Base-by-base conservation (phyloP, 1,140 invertebrate genomes). In the Planococcus citri region DNA sequence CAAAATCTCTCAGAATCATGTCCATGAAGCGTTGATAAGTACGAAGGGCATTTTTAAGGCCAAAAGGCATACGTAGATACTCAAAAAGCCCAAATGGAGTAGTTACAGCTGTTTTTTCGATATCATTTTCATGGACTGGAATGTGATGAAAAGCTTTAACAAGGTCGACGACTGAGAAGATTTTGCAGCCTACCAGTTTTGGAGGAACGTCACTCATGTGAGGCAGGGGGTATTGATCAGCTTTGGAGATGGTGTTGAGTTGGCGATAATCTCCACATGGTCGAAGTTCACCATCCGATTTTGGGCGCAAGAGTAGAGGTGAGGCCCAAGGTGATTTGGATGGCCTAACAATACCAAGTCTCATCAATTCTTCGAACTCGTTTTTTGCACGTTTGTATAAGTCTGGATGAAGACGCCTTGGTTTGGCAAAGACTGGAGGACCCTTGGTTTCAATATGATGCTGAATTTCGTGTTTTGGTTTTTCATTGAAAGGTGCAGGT, bases 251-350 rank as follows among this genome's bases (percentile, higher is more conserved):
- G 0, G 73, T 51, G 72, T 83, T 84, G 0, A 83, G 70, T 17
- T 68, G 57, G 10, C 78, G 73, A 71, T 80, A 83, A 73, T 83
- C 81, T 0, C 80, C 78, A 70, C 77, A 79, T 0, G 76, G 73
- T 6, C 80, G 68, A 72, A 74, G 79, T 9, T 71, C 69, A 8
- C 76, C 77, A 71, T 78, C 72, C 67, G 74, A 73, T 70, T 82
- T 83, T 6, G 71, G 72, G 0, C 79, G 78, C 33, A 83, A 71
- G 69, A 80, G 77, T 2, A 82, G 70, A 22, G 79, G 78, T 4
- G 76, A 78, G n/a, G 80, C 74, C 79, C 80, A 83, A 21, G 77
- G 64, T 68, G 76, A 76, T 20, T 74, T 76, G 0, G 78, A 79
- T 0, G 74, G 77, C 2, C 76, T 72, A 25, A 75, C 74, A 29